Base-by-base conservation (phyloP, 2,113 vertebrate genomes). In the Bufo bufo region DNA sequence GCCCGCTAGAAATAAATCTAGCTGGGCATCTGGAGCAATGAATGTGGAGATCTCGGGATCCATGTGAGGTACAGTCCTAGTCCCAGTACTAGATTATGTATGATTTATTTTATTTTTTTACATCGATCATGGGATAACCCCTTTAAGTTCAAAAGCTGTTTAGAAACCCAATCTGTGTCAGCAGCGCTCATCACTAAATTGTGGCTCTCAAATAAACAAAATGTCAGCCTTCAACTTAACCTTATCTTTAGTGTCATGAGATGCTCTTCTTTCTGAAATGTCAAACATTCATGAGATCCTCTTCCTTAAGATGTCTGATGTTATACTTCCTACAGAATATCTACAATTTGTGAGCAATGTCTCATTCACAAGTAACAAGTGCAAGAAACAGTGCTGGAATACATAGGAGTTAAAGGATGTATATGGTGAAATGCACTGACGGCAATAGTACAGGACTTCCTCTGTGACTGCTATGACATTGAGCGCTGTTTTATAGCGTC, bases 241-340 rank as follows among this genome's bases (percentile, higher is more conserved):
- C 47, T 69, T 47, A 54, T 84, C 56, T 81, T 61, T 16, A 65
- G 58, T 49, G 59, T 47, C 19, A 69, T n/a, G 63, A 65, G 82
- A 84, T 84, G 71, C 47, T 66, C 61, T 83, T 52, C 61, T 69
- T 83, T 23, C 61, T 69, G 59, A 66, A 66, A 83, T 50, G 17
- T 50, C 69, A 83, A 83, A 69, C 20, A 83, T 83, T 63, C 63
- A 83, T 83, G 81, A 20, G 81, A 69, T 83, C 81, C 63, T 83
- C 81, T 83, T 83, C 81, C 69, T 52, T 83, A 50, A 7, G 63
- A 83, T 33, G 59, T 59, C 61, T 49, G 23, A 63, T 52, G 45
- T 52, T 83, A 65, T 65, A 17, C 47, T 66, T 52, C 81, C 9
- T 49, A 83, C 81, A 50, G 43, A 82, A 65, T 63, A 82, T 63